Conservation (phyloP, 2,888 invertebrate species). For the Diplazon laetatorius region DNA sequence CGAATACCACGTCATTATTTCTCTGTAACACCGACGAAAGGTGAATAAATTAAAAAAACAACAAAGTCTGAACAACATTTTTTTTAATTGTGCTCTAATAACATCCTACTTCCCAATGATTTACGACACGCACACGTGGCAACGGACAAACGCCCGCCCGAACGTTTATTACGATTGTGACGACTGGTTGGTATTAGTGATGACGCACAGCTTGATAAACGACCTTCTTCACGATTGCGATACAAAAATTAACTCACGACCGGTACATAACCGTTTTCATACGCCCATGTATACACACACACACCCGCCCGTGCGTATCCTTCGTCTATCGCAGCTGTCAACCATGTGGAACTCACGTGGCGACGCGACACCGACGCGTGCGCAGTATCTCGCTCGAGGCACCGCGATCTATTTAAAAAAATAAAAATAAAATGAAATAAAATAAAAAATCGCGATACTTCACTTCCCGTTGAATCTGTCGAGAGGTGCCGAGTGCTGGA, state of each 20-base stretch:
- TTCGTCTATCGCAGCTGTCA: slow-evolving; percentile 13
- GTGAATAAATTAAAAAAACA: too few relatives aligned
- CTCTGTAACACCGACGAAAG: too few relatives aligned
- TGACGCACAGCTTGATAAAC: slow-evolving; percentile 57
- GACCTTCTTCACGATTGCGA: slow-evolving; percentile 55
- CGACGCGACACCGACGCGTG: not conserved
- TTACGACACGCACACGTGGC: not conserved
- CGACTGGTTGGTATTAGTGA: slow-evolving; percentile 50
- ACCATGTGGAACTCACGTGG: slow-evolving; percentile 48
- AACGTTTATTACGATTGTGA: slow-evolving; percentile 28
- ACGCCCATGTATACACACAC: too few relatives aligned
- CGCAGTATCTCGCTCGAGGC: not conserved
- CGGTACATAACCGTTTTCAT: slow-evolving; percentile 1
- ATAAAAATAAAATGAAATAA: too few relatives aligned
- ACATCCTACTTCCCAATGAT: too few relatives aligned
- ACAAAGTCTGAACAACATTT: too few relatives aligned
- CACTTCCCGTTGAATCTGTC: slow-evolving; percentile 12
- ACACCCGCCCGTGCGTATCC: not conserved
- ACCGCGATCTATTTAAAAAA: slow-evolving; percentile 23
- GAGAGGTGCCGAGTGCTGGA: not conserved
- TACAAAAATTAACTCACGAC: slow-evolving; percentile 28
- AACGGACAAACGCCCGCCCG: slow-evolving; percentile 33
- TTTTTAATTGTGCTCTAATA: too few relatives aligned
- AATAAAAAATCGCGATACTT: too few relatives aligned
- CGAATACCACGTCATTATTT: too few relatives aligned